phyloP scores from a whole-genome alignment of 2,797 vertebrate genomes.

The Caiman crocodilus region DNA sequence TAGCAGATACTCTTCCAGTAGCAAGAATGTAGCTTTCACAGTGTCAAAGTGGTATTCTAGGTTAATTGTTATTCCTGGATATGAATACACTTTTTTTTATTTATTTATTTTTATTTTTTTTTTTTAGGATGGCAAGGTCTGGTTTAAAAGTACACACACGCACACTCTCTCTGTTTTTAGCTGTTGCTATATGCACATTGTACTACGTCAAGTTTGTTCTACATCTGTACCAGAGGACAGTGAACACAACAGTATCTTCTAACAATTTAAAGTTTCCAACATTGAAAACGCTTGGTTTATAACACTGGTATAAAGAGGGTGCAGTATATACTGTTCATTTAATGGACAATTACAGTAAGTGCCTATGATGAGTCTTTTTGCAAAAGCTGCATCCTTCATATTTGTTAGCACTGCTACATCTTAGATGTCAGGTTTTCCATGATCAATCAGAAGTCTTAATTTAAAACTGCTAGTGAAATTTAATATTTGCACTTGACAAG shows the following conservation, averaged over 20 bases:
- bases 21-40: conserved; percentile 69
- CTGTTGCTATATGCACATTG: conserved; percentile 23
- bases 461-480: conserved; percentile 8
- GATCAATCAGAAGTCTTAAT: conserved; percentile 31
- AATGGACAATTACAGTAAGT: conserved; percentile 69
- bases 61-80: not conserved
- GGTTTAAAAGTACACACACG: not conserved
- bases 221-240: conserved; percentile 32
- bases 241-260: conserved; percentile 14
- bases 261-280: not conserved
- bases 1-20: conserved; percentile 46
- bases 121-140: not conserved
- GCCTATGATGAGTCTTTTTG: conserved; percentile 55
- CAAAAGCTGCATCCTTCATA: conserved; percentile 10
- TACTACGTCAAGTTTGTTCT: conserved; percentile 44
- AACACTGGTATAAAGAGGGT: not conserved
- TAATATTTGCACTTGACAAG: not conserved
- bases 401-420: conserved; percentile 18
- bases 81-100: not conserved
- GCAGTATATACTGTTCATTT: conserved; percentile 13
- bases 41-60: conserved; percentile 26
- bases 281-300: conserved; percentile 41
- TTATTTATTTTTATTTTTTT: too few relatives aligned
- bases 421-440: conserved; percentile 2
- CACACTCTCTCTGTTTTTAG: conserved; percentile 14